Conservation (phyloP, 2,797 vertebrate genomes). For the Danio choprae region DNA sequence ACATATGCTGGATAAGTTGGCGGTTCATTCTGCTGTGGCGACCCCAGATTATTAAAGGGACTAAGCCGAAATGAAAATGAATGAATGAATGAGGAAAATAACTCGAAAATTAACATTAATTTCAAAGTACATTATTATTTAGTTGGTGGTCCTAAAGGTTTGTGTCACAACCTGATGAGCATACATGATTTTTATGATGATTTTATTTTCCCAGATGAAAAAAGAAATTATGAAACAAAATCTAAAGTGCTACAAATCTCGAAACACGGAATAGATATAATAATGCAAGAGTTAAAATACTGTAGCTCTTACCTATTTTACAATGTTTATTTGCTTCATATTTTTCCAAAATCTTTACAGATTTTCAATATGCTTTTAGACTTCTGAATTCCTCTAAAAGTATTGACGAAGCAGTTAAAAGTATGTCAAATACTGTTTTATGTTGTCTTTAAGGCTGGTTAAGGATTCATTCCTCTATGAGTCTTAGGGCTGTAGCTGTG, state of each 20-base stretch:
- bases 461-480: not conserved
- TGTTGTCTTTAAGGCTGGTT: not conserved
- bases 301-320: not conserved
- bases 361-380: not conserved
- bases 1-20: no score
- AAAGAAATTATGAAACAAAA: not conserved
- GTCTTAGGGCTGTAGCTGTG: not conserved
- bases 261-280: no score
- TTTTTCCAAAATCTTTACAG: not conserved
- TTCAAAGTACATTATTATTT: not conserved
- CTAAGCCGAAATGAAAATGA: no score
- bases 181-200: not conserved
- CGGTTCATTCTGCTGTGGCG: no score
- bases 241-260: no score
- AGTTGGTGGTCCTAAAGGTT: not conserved
- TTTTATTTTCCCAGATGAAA: no score
- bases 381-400: not conserved
- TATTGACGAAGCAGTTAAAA: conserved; percentile 6
- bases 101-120: not conserved
- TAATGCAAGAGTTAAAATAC: no score
- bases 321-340: not conserved
- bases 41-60: no score
- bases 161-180: not conserved
- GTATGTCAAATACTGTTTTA: not conserved
- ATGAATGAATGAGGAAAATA: not conserved